Evolutionary conservation across 2,113 vertebrate genomes (phyloP), one percentile per base, ranked within the genome.

Genomic region (Ameiurus melas): DNA sequence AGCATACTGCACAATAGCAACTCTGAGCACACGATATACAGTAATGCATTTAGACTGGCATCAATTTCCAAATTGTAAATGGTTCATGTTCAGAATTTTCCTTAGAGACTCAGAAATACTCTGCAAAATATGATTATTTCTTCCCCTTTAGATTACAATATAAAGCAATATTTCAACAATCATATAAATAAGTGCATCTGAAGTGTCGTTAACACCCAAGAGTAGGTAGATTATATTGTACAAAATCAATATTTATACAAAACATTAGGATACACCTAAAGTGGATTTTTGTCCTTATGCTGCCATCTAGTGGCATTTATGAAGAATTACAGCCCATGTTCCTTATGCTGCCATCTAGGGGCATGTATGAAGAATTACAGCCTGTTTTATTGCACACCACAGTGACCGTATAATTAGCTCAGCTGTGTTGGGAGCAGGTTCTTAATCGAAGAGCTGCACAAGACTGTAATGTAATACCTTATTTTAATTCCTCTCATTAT

Each of bases 321-420:
- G 17, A 16, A 73, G 39, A 33, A 33, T 27, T n/a, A 78, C 75
- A 78, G 25, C 14, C 25, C 2, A 1, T 51, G 39, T n/a, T 20
- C 2, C 33, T 60, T 22, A 62, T 60, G 27, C 79, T 87, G 79
- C 86, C 86, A 87, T 25, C 86, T 82, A 53, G 66, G 30, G 86
- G 79, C 25, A 19, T 0, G 4, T 1, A 83, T 17, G 17, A 16
- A 73, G 39, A 33, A 33, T 27, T n/a, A 78, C 75, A 78, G 25
- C 14, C 25, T 51, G 39, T 75, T 36, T 19, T 36, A 19, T 66
- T n/a, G 19, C 0, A 39, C 9, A 17, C 30, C 62, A 13, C 25
- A n/a, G 10, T n/a, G 10, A n/a, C 62, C n/a, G 25, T 9, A 22
- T 66, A 4, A 70, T 6, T 39, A 22, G 9, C 20, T 47, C 73